Conservation (phyloP, 2,113 vertebrate species). For the Lichenostomus cassidix region DNA sequence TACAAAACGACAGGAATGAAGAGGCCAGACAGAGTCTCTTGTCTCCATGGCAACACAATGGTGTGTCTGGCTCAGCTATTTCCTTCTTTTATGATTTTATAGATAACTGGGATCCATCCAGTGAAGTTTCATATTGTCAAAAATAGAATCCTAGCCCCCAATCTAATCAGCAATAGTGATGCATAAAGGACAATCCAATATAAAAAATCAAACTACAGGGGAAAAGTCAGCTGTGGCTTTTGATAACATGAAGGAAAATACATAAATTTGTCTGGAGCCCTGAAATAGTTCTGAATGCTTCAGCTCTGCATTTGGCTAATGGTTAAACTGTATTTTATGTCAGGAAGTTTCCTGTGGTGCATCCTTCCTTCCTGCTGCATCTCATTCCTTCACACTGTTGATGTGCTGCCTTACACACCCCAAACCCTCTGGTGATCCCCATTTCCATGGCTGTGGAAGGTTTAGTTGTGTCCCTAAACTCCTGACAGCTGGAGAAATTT, state of each 20-base stretch:
- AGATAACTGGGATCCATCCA: slow-evolving; percentile 38
- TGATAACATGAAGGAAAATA: neutral
- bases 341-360: neutral
- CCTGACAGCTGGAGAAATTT: neutral
- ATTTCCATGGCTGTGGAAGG: neutral
- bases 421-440: neutral
- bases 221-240: neutral
- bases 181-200: neutral
- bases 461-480: neutral
- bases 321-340: neutral
- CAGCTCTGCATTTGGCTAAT: neutral
- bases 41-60: slow-evolving; percentile 61
- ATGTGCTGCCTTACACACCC: neutral
- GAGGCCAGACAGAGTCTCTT: slow-evolving; percentile 14
- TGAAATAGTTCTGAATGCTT: neutral
- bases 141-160: neutral
- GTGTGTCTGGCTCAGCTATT: slow-evolving; percentile 41
- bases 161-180: neutral
- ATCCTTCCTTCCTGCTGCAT: neutral
- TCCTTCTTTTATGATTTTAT: slow-evolving; percentile 29
- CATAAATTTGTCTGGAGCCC: neutral
- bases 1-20: neutral
- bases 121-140: slow-evolving; percentile 15
- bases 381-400: neutral
- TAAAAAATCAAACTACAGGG: neutral